Evolutionary conservation across 2,797 vertebrate genomes (phyloP), one percentile per base, ranked within the genome.

Genomic region (Mallotus villosus): DNA sequence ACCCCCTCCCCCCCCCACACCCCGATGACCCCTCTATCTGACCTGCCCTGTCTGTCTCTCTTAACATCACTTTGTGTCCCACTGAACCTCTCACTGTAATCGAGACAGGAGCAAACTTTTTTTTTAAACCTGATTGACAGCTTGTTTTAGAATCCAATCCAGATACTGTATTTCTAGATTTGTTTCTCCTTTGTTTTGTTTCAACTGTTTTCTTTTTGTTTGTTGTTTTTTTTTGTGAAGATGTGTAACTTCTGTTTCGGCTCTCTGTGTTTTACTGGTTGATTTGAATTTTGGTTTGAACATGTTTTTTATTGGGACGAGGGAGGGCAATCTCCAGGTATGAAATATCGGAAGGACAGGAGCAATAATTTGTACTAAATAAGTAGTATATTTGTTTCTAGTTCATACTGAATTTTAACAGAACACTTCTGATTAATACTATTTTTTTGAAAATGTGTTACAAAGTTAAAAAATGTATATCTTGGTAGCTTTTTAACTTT

Each of bases 401-500:
- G 84, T 91, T 90, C 89, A 93, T 92, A 90, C 85, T 87, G 85
- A 90, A 86, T 88, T 87, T 87, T 90, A 89, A 90, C 82, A 78
- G 82, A 80, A 92, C 86, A 91, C 88, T 90, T 92, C 90, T 90
- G 87, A 91, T 71, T 88, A 89, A 92, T 90, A 88, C 90, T 86
- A 84, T 87, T 92, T 94, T 94, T 91, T 46, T 87, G 90, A 93
- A 92, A 92, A 94, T 92, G 81, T 85, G 86, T 89, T 89, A 87
- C 80, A 85, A 90, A 86, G 74, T 81, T 70, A 80, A 79, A 92
- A 90, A 93, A 93, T 95, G 93, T 95, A 95, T 95, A 95, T 93
- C 95, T 96, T 94, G 93, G 92, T 97, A 95, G 94, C 90, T 95
- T 95, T 92, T 86, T 93, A 92, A 90, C 87, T 55, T 55, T 55